Base-by-base conservation (phyloP, 2,797 vertebrate species). In the Bradypus variegatus region DNA sequence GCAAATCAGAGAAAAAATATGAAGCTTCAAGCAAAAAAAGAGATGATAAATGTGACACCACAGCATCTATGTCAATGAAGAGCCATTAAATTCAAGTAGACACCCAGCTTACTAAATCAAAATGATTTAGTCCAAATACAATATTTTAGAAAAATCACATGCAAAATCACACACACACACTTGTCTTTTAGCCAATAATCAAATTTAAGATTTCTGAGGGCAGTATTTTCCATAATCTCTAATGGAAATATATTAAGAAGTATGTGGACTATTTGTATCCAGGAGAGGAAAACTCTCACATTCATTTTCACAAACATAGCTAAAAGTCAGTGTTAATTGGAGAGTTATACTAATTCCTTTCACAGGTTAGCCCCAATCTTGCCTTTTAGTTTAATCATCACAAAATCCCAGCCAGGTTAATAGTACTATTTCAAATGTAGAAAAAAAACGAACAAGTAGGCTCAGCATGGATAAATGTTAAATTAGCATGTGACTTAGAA, bases 1-100 rank as follows among this genome's bases (percentile, higher is more conserved):
- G n/a, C n/a, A n/a, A n/a, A 70, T 33, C 29, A 75, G 41, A 79
- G 41, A 21, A 38, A 95, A 93, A 93, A 76, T 87, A 90, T 69
- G 58, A 93, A 93, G 38, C 72, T 79, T 89, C 60, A 85, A 82
- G 86, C 50, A 58, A 58, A 76, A 31, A 91, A 50, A 58, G 21
- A 84, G 60, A 33, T 53, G 48, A 88, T 73, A 62, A 90, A 84
- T 29, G 14, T 27, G 55, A 80, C 25, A 53, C 33, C 83, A 72
- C 18, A 91, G 60, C 15, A 53, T 38, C 36, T 67, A 14, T 76
- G 62, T 77, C 79, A 90, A 58, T 91, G 60, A 76, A 88, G 78
- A 82, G 85, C 14, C 23, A 88, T 86, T 90, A 76, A 90, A 81
- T 80, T 84, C 79, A 88, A 75, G 62, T 45, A 90, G 55, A 82